A percentile compares a stretch with the other conserved stretches of the same genome.
Evolutionary conservation across 92 coral and sea anemone genomes (phyloP).

Genomic region (Desmophyllum pertusum): DNA sequence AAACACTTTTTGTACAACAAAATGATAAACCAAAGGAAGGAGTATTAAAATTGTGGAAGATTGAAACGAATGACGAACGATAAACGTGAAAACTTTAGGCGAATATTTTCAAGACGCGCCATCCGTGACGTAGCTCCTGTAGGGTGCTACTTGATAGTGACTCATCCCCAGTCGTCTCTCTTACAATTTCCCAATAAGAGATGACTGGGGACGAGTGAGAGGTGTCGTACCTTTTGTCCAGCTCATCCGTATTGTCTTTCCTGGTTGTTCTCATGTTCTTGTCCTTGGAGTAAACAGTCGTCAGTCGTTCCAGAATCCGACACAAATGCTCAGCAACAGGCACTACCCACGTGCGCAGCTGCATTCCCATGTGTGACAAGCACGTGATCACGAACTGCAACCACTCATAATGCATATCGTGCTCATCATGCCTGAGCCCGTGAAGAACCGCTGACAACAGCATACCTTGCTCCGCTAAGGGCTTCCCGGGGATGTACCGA

Average conservation of each 20-base stretch:
- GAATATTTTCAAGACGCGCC: too few relatives aligned
- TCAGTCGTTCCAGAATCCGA: conserved; percentile 71
- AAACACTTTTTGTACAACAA: too few relatives aligned
- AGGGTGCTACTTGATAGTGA: too few relatives aligned
- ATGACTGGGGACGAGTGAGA: too few relatives aligned
- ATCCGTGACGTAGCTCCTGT: too few relatives aligned
- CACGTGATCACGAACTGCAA: conserved; percentile 91
- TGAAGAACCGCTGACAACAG: conserved; percentile 83
- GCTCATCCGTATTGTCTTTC: not conserved
- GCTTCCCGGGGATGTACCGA: conserved; percentile 81
- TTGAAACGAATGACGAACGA: too few relatives aligned
- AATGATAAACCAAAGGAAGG: too few relatives aligned
- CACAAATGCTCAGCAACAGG: conserved; percentile 88
- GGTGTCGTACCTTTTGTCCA: conserved; percentile 15
- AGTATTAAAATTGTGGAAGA: too few relatives aligned
- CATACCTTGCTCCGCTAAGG: conserved; percentile 90
- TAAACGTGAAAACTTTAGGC: too few relatives aligned
- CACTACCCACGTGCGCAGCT: conserved; percentile 89
- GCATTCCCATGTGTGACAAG: conserved; percentile 89
- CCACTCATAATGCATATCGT: conserved; percentile 93
- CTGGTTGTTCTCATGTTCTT: conserved; percentile 8
- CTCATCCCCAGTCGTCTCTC: too few relatives aligned
- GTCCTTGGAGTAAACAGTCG: conserved; percentile 63
- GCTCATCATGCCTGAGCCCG: conserved; percentile 84
- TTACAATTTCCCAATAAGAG: too few relatives aligned